Evolutionary conservation across 2,888 invertebrate species (phyloP).

Genomic region (Stegophylla sp.): DNA sequence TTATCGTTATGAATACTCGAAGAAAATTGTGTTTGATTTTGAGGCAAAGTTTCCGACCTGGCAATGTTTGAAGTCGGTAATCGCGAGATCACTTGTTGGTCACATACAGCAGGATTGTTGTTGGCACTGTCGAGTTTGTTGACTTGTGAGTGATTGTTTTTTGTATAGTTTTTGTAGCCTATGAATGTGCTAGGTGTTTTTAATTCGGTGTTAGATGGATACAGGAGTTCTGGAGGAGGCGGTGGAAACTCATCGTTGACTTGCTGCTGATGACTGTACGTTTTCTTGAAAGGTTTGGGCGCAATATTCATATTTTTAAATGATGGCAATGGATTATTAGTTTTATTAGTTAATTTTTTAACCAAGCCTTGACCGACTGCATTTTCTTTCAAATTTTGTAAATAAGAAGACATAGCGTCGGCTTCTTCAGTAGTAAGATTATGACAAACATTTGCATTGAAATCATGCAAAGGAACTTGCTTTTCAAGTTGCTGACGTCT

Average conservation of each 20-base stretch:
- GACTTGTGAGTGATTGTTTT: not conserved
- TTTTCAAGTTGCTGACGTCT: conserved; percentile 82
- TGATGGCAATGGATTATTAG: conserved; percentile 32
- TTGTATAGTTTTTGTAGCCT: conserved; percentile 28
- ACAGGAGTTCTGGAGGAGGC: conserved; percentile 57
- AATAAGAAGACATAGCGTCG: conserved; percentile 67
- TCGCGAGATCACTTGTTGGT: not conserved
- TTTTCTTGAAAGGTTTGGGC: conserved; percentile 60
- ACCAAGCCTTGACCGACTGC: conserved; percentile 79
- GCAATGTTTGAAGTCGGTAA: not conserved
- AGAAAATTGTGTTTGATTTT: conserved; percentile 5
- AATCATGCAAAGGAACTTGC: conserved; percentile 84
- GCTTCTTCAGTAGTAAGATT: conserved; percentile 67
- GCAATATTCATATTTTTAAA: conserved; percentile 59
- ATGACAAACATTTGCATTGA: conserved; percentile 72
- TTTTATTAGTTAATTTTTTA: conserved; percentile 67
- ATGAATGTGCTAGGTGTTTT: conserved; percentile 60
- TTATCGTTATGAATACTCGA: conserved; percentile 43
- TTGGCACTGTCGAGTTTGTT: conserved; percentile 41
- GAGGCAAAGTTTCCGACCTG: conserved; percentile 1
- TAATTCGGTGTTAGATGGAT: conserved; percentile 45
- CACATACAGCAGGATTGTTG: conserved; percentile 27
- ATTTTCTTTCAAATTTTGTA: conserved; percentile 73
- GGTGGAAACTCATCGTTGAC: conserved; percentile 57
- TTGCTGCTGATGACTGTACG: not conserved